Evolutionary conservation across 2,113 vertebrate genomes (phyloP), one percentile per base, ranked within the genome.

Genomic region (Pseudorhombus dupliciocellatus): DNA sequence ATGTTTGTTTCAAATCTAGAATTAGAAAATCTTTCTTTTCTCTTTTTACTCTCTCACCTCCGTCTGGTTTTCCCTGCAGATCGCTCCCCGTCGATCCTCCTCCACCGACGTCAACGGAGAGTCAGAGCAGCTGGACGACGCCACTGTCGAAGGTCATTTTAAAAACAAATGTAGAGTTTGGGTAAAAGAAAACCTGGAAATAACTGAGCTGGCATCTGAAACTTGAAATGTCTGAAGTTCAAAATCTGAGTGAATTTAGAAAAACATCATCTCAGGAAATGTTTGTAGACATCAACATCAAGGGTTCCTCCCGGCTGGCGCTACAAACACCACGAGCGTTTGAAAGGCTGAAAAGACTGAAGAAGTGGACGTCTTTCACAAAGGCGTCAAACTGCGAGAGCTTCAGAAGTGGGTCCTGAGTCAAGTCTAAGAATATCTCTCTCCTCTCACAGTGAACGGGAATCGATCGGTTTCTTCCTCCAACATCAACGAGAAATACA

Each of bases 401-500:
- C 5, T 16, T 15, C 40, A 42, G 15, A 42, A 42, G 40, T 14
- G 15, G 6, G 2, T 42, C 12, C 40, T 4, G 12, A 44, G 40
- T 44, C 16, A 16, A 44, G 16, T 16, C 46, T n/a, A 20, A 20
- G 20, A 4, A 1, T 9, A 7, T 31, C 6, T 16, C 18, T 5
- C 10, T 37, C 46, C 20, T 50, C 40, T 44, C 40, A 18, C 94
- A 91, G 89, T 98, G 74, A 99, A 99, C 83, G 97, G 98, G 59
- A 98, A 96, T 87, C 94, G 93, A 37, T 93, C 88, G 24, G 92
- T 93, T 71, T 94, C 94, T 16, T 94, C 96, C 10, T 94, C 95
- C 8, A 81, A 93, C 80, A 97, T 99, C 85, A 94, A 94, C 15
- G 96, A 97, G 40, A 99, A 99, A 73, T 99, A 99, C 72, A 94